These are phyloP conservation scores for Hycleus phaleratus DNA, from an alignment of 1,140 invertebrate genomes.

Conservation along the genomic window DNA sequence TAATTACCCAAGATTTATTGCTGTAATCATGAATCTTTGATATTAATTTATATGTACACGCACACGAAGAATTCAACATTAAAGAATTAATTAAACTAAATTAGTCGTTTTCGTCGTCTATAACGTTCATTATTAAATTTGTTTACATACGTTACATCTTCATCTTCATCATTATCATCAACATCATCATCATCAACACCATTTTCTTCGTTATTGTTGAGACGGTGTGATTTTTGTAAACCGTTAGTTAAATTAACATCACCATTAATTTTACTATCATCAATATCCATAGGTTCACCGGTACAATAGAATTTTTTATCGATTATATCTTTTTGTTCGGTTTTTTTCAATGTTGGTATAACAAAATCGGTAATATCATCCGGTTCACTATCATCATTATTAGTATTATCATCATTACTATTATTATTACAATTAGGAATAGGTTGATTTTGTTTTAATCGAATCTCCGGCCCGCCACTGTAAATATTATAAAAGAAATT, in stretches of 20 bases:
- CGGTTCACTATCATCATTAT: neutral
- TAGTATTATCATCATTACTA: slow-evolving; percentile 3
- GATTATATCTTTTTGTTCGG: slow-evolving; percentile 4
- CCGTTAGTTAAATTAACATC: neutral
- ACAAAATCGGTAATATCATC: slow-evolving; percentile 5
- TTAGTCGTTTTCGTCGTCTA: neutral
- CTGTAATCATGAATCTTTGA: no score
- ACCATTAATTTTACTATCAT: neutral
- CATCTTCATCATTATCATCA: neutral
- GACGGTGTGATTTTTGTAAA: neutral
- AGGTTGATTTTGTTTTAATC: slow-evolving; percentile 42
- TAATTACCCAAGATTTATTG: no score
- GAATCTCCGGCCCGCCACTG: slow-evolving; percentile 77
- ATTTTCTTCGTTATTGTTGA: neutral
- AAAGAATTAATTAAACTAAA: neutral
- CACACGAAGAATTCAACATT: neutral
- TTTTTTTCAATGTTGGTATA: slow-evolving; percentile 14
- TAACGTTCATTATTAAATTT: neutral
- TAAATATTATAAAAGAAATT: slow-evolving; percentile 76
- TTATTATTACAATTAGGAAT: neutral
- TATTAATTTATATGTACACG: no score
- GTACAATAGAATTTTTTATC: slow-evolving; percentile 16
- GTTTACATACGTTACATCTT: neutral
- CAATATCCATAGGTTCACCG: slow-evolving; percentile 26
- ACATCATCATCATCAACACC: neutral